Evolutionary conservation across 2,113 vertebrate genomes (phyloP), one percentile per base, ranked within the genome.

Genomic region (Boulengeromyrus knoepffleri): DNA sequence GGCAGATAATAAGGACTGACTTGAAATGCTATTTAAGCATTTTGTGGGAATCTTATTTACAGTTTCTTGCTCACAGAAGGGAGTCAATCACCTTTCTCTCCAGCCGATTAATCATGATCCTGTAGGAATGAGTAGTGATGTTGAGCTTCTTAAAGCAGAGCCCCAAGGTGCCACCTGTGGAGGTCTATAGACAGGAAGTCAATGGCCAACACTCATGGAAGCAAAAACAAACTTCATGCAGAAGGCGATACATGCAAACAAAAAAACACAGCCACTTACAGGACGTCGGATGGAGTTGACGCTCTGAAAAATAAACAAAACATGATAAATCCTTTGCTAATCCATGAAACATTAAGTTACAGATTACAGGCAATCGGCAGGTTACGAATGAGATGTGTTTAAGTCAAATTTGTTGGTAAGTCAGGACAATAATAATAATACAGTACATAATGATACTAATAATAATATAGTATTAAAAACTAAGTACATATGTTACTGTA

Each of bases 81-180:
- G 46, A 52, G 42, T 53, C 3, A 56, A 31, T 95, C 91, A 99
- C 99, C 96, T 96, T 97, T 91, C 99, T 97, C 93, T 97, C 96
- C 87, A 98, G 93, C 19, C 98, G 96, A 91, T 97, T 96, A 91
- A 99, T 96, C 91, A 99, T 96, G 89, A 99, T 95, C 93, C 97
- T 94, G 92, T 95, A 94, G 56, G 95, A 91, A 80, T 92, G 89
- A 90, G 96, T 97, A 80, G 98, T 98, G 89, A 99, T 96, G 93
- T 99, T 99, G 91, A 99, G 93, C 93, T 98, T 99, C 93, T 97
- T 99, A 94, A 99, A 99, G 94, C 99, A 99, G 90, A 99, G 96
- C 47, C 98, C 98, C 86, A 97, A 98, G 77, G 96, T 96, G 92
- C 96, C 97, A 92, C 97, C 97, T 90, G 96, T 95, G 24, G 96